Base-by-base conservation (phyloP, 1,140 invertebrate genomes). In the Macrostomum lignano region DNA sequence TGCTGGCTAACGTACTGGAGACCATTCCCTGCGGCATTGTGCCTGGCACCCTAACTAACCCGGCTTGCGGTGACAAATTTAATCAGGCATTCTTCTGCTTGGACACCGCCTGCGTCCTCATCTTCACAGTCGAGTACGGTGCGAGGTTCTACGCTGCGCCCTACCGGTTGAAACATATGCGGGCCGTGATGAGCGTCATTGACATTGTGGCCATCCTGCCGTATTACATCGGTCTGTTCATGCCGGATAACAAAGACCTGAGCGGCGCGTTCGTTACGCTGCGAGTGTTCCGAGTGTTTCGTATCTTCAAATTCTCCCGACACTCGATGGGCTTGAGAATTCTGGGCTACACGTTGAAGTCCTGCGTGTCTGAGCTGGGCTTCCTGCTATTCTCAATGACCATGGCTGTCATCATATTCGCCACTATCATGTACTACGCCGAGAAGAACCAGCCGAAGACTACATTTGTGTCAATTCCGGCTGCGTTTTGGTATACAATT, bases 331-430 rank as follows among this genome's bases (percentile, higher is more conserved):
- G 91, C 22, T 66, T 98, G 31, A 67, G 91, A 35, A 96, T 98
- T 52, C 68, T 98, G 35, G 91, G 91, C 29, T 98, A 98, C 58
- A 96, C 88, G 28, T 67, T 96, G 33, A 94, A 96, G 61, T 91
- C 79, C 14, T 98, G 91, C 64, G 91, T 88, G 49, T 91, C 81
- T 47, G 91, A 98, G 61, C 67, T 98, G 38, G 88, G 91, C 36
- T 98, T 98, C 62, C 69, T 98, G 25, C 82, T 98, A 17, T 98
- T 98, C 61, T 94, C 86, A 7, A 62, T 98, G 38, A 84, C 86
- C 33, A 96, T 98, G 91, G 91, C 91, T 43, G 96, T 98, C 56
- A 96, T 98, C 46, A 96, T 98, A 45, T 96, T 96, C 60, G 84
- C 88, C 35, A 93, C 82, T 21, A 82, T 96, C 36, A 98, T 98